Conservation (phyloP, 2,797 vertebrate species). For the Graptemys geographica region DNA sequence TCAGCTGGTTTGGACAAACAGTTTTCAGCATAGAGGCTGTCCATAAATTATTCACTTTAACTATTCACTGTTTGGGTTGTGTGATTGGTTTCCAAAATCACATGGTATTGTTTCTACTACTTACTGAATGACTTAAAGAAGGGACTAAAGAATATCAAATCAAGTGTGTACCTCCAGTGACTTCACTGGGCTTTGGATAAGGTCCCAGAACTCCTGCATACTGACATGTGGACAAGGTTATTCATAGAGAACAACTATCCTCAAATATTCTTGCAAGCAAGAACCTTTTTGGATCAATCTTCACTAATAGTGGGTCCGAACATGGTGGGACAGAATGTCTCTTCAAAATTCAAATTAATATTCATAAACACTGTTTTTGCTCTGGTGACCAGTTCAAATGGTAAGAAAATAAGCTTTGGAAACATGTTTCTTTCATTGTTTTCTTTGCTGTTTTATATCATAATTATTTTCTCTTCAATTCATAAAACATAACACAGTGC, state of each 20-base stretch:
- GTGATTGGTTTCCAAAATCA: not conserved
- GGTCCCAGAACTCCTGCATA: not conserved
- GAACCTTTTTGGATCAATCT: not conserved
- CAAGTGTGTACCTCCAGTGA: not conserved
- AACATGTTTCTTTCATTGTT: fast-evolving
- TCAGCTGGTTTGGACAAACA: not conserved
- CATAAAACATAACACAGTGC: not conserved
- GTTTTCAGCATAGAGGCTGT: not conserved
- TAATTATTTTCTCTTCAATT: not conserved
- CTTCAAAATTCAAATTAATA: not conserved
- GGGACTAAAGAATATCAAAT: not conserved
- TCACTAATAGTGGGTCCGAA: not conserved
- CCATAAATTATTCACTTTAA: not conserved
- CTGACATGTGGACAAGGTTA: not conserved
- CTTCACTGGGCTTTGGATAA: not conserved
- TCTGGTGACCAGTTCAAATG: not conserved
- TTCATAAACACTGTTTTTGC: not conserved
- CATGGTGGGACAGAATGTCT: not conserved
- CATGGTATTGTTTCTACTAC: not conserved
- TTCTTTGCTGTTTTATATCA: not conserved
- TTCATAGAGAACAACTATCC: not conserved
- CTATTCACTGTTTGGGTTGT: not conserved
- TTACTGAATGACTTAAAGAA: not conserved
- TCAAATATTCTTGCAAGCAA: not conserved
- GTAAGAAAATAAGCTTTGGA: not conserved